Conservation (phyloP, 2,888 invertebrate genomes). For the Leucania comma region DNA sequence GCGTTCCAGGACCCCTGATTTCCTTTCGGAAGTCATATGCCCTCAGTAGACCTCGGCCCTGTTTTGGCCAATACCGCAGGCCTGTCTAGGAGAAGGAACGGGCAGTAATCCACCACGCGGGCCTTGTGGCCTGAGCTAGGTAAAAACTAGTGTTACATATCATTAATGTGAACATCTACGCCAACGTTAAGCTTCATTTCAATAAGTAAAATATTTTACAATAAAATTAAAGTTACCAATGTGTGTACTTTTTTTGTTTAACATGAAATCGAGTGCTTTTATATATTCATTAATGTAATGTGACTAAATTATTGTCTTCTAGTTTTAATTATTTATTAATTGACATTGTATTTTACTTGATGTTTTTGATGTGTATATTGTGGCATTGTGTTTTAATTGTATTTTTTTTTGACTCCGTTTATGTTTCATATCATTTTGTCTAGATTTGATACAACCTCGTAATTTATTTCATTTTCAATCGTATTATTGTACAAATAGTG, state of each 20-base stretch:
- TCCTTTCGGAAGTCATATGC: too few relatives aligned
- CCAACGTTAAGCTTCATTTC: not conserved
- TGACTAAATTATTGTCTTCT: slow-evolving; percentile 44
- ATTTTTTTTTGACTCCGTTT: slow-evolving; percentile 9
- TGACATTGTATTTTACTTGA: slow-evolving; percentile 23
- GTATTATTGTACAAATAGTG: slow-evolving; percentile 65
- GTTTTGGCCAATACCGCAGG: too few relatives aligned
- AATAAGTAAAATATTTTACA: slow-evolving; percentile 13
- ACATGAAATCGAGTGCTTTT: slow-evolving; percentile 32
- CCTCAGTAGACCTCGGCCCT: too few relatives aligned
- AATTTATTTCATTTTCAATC: slow-evolving; percentile 62
- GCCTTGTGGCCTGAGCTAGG: not conserved
- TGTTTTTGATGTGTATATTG: slow-evolving; percentile 30
- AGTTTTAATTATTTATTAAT: slow-evolving; percentile 44
- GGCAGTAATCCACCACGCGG: not conserved
- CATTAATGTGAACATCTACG: not conserved
- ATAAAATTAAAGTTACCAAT: slow-evolving; percentile 35
- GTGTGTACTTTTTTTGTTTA: not conserved
- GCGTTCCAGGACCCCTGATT: too few relatives aligned
- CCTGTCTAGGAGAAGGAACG: too few relatives aligned
- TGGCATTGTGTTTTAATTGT: slow-evolving; percentile 24
- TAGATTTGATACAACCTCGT: slow-evolving; percentile 41
- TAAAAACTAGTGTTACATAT: too few relatives aligned
- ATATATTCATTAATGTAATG: slow-evolving; percentile 14
- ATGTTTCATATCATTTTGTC: slow-evolving; percentile 33